Percentiles rank a stretch among this genome's conserved stretches.
Conservation (phyloP, 1,140 invertebrate genomes). For the Drosophila melanogaster region Release_6_plus_ISO1_MT NT_033777.3:11780001-11780500, state of each 20-base stretch:
- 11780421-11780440: slow-evolving; percentile 32
- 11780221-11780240: too few relatives aligned
- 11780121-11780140: neutral
- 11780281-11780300: too few relatives aligned
- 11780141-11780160: neutral
- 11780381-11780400: slow-evolving; percentile 12
- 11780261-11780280: too few relatives aligned
- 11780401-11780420: slow-evolving; percentile 48
- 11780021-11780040: neutral
- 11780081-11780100: slow-evolving; percentile 11
- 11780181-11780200: neutral
- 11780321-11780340: too few relatives aligned
- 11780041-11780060: slow-evolving; percentile 34
- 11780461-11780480: slow-evolving; percentile 57
- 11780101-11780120: neutral
- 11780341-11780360: too few relatives aligned
- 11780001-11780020: slow-evolving; percentile 33
- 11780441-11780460: slow-evolving; percentile 25
- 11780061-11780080: slow-evolving; percentile 24
- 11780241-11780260: too few relatives aligned
- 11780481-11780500: slow-evolving; percentile 67
- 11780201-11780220: neutral
- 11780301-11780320: too few relatives aligned
- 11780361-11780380: slow-evolving; percentile 25
- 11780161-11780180: neutral